These are phyloP conservation scores for Troides helena DNA, from an alignment of 2,888 invertebrate species.

Conservation along the genomic window DNA sequence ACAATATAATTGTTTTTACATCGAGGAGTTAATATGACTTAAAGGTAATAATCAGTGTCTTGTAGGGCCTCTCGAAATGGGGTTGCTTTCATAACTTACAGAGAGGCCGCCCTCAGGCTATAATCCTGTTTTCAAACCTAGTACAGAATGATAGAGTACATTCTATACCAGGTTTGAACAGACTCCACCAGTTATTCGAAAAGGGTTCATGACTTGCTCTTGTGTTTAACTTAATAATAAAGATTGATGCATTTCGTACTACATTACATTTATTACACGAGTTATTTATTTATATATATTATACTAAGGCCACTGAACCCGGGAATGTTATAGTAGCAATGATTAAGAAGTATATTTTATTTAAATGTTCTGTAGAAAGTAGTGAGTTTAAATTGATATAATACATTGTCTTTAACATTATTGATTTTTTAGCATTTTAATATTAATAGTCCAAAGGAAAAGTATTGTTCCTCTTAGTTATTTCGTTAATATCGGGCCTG, in stretches of 20 bases:
- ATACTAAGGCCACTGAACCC: not conserved
- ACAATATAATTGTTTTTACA: not conserved
- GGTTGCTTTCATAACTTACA: conserved; percentile 21
- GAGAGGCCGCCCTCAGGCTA: conserved; percentile 12
- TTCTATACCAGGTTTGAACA: not conserved
- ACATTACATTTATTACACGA: not conserved
- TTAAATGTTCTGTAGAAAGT: too few relatives aligned
- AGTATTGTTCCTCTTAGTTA: not conserved
- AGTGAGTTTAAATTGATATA: too few relatives aligned
- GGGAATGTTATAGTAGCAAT: too few relatives aligned
- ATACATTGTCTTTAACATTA: too few relatives aligned
- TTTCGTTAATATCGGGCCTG: not conserved
- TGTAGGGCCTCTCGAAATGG: conserved; percentile 16
- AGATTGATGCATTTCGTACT: not conserved
- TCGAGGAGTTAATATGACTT: conserved; percentile 8
- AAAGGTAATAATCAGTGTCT: conserved; percentile 20
- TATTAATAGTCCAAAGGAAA: not conserved
- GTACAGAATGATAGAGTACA: not conserved
- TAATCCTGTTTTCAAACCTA: conserved; percentile 26
- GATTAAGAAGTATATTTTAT: too few relatives aligned
- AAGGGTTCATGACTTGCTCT: not conserved
- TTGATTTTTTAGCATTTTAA: not conserved
- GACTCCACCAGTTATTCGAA: conserved; percentile 8
- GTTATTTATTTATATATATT: not conserved
- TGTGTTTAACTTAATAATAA: not conserved